A percentile compares a stretch with the other conserved stretches of the same genome.
phyloP scores from a whole-genome alignment of 2,797 vertebrate species.

The Tadarida brasiliensis region DNA sequence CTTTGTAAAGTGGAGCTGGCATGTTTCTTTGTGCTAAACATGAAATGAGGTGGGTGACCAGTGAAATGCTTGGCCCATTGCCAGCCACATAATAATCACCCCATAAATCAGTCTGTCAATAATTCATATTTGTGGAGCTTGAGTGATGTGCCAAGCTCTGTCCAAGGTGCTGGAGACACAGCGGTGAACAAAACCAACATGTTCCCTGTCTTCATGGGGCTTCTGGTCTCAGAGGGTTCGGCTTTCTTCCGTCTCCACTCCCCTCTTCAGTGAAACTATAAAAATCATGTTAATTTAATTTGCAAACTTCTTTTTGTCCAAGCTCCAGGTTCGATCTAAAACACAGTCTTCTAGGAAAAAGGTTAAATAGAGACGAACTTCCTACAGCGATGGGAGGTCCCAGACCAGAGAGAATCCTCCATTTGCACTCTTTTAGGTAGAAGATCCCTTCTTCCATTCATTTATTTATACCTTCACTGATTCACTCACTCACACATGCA shows the following conservation, averaged over 20 bases:
- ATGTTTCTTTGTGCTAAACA: neutral
- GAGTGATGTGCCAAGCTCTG: neutral
- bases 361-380: neutral
- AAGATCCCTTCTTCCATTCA: neutral
- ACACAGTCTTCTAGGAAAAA: neutral
- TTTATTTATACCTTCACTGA: neutral
- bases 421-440: neutral
- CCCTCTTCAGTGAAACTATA: neutral
- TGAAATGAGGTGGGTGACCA: neutral
- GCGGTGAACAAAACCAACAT: neutral
- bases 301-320: neutral
- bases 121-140: neutral
- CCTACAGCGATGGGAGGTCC: neutral
- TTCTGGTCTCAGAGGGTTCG: neutral
- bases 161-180: conserved; percentile 28
- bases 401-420: neutral
- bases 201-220: neutral
- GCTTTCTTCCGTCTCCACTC: neutral
- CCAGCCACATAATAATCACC: neutral
- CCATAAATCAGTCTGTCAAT: neutral
- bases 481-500: neutral
- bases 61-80: neutral
- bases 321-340: neutral
- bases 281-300: neutral
- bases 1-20: neutral